Evolutionary conservation across 2,797 vertebrate species (phyloP), one percentile per base, ranked within the genome.

Genomic region (Sebastes goodei): DNA sequence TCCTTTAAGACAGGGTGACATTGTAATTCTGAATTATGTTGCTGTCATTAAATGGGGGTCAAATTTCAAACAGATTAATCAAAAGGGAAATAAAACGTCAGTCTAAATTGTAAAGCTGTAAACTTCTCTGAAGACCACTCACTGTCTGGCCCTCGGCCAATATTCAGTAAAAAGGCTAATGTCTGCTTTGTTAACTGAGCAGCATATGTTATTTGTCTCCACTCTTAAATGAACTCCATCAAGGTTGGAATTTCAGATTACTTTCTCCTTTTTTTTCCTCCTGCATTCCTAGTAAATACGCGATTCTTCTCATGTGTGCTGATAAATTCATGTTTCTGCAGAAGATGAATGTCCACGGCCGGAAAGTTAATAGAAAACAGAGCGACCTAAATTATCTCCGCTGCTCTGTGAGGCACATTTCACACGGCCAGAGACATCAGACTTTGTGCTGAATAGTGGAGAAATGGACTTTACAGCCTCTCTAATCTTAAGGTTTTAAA

Each of bases 341-440:
- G 60, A 80, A 83, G 83, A 88, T 73, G 29, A 82, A 86, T 62
- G 69, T 88, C 85, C 81, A 66, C 76, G 25, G 49, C 74, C 71
- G 57, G 35, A 68, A 69, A 62, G 71, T 88, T 89, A 91, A 93
- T 78, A 65, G 80, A 82, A 91, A 90, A 85, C 77, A 86, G 73
- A 78, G 65, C 75, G 85, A 89, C 89, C 88, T 91, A 89, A 92
- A 91, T 91, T 77, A 87, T 80, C 8, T 3, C 72, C 10, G n/a
- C 49, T 59, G 56, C 71, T 76, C 75, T 59, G 38, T 61, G 27
- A 90, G 80, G 33, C 81, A 84, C 85, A 86, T 90, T 83, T 87
- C 74, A 89, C 23, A 46, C 7, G 7, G 75, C 62, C 76, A 62
- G 80, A 84, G 59, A 84, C 49, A 76, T 76, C 74, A 84, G 68